Conservation (phyloP, 1,140 invertebrate genomes). For the Penaeus vannamei region DNA sequence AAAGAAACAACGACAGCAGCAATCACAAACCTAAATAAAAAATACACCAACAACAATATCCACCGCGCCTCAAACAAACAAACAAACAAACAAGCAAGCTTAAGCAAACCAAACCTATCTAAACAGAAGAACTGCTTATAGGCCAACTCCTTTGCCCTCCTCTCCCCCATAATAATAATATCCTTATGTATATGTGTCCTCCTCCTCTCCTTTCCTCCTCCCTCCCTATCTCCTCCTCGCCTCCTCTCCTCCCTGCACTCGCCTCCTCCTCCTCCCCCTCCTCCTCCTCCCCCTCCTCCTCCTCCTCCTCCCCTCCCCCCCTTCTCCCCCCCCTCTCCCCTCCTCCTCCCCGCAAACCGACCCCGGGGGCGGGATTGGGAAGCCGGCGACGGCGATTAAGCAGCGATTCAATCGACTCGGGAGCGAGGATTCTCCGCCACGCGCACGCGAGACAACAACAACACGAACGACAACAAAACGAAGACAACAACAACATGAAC, state of each 20-base stretch:
- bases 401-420: too few species aligned
- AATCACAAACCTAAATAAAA: too few species aligned
- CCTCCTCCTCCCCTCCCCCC: not conserved
- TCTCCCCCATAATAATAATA: not conserved
- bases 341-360: not conserved
- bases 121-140: too few species aligned
- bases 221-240: not conserved
- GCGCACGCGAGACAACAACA: not conserved
- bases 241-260: constrained; percentile 3
- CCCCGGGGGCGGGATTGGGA: too few species aligned
- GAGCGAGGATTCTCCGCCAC: not conserved
- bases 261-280: not conserved
- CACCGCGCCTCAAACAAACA: too few species aligned
- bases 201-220: not conserved
- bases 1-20: not conserved
- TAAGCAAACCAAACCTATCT: too few species aligned
- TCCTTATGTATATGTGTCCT: not conserved
- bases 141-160: not conserved
- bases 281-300: not conserved
- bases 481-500: too few species aligned
- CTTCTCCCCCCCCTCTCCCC: not conserved
- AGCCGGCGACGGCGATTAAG: too few species aligned
- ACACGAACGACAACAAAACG: not conserved
- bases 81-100: too few species aligned
- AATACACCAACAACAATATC: too few species aligned